These are phyloP conservation scores for Cydia amplana DNA, from an alignment of 1,140 invertebrate species.

Conservation along the genomic window DNA sequence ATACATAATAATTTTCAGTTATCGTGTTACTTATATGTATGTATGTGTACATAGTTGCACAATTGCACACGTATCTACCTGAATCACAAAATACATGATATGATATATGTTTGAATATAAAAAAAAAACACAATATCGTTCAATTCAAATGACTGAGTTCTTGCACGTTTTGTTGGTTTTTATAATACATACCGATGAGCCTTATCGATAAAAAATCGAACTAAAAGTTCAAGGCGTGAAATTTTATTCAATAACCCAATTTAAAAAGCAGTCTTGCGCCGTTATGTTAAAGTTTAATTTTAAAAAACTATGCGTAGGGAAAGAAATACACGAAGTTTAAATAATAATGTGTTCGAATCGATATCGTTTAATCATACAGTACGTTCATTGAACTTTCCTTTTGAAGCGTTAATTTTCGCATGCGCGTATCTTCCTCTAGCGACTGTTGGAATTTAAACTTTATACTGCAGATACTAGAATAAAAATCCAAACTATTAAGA, in stretches of 20 bases:
- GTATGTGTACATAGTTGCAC: too few species aligned
- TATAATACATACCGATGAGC: background rate
- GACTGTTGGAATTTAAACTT: background rate
- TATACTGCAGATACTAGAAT: background rate
- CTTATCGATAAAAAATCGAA: background rate
- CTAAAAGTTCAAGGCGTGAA: background rate
- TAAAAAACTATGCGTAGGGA: background rate
- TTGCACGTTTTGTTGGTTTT: background rate
- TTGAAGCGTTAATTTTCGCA: background rate
- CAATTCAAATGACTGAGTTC: background rate
- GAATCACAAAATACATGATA: too few species aligned
- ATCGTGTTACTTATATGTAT: too few species aligned
- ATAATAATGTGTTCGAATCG: too few species aligned
- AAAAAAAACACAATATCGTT: too few species aligned
- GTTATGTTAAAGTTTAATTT: background rate
- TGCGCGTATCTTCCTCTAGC: background rate
- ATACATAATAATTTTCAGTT: too few species aligned
- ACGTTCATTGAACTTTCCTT: conserved; percentile 16
- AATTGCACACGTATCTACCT: too few species aligned
- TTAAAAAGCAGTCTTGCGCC: background rate
- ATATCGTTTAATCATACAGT: too few species aligned
- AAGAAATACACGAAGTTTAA: background rate
- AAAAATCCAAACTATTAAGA: background rate
- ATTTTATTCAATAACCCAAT: background rate
- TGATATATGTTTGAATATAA: too few species aligned